phyloP scores from a whole-genome alignment of 2,797 vertebrate species.

The Podarcis siculus region DNA sequence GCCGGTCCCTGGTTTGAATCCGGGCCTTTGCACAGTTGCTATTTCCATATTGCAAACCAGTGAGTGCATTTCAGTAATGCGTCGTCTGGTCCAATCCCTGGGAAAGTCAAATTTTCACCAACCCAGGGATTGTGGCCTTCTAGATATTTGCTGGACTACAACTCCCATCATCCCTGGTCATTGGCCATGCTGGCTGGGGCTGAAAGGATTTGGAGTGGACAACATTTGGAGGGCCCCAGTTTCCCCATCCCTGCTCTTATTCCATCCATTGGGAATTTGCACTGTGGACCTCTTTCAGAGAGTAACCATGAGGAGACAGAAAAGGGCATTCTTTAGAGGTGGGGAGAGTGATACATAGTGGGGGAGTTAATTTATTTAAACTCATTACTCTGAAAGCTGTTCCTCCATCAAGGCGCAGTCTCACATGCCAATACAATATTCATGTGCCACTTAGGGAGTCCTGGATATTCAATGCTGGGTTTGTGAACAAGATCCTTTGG shows the following conservation, averaged over 20 bases:
- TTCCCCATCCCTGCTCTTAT: neutral
- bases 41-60: neutral
- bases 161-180: neutral
- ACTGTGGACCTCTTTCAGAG: neutral
- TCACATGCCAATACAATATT: constrained; percentile 47
- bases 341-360: neutral
- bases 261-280: neutral
- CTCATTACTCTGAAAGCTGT: constrained; percentile 33
- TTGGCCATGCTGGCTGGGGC: neutral
- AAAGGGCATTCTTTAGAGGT: neutral
- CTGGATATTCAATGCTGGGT: constrained; percentile 30
- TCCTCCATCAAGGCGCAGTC: constrained; percentile 9
- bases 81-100: neutral
- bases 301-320: neutral
- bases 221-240: neutral
- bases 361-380: constrained; percentile 31
- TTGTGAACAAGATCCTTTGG: constrained; percentile 21
- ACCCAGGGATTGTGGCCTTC: neutral
- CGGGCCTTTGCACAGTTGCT: neutral
- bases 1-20: neutral
- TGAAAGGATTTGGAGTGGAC: neutral
- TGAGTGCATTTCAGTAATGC: neutral
- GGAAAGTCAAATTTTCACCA: neutral
- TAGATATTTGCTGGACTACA: neutral
- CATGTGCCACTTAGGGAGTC: constrained; percentile 35